Evolutionary conservation across 2,797 vertebrate genomes (phyloP).

Genomic region (Holocentrus rufus): DNA sequence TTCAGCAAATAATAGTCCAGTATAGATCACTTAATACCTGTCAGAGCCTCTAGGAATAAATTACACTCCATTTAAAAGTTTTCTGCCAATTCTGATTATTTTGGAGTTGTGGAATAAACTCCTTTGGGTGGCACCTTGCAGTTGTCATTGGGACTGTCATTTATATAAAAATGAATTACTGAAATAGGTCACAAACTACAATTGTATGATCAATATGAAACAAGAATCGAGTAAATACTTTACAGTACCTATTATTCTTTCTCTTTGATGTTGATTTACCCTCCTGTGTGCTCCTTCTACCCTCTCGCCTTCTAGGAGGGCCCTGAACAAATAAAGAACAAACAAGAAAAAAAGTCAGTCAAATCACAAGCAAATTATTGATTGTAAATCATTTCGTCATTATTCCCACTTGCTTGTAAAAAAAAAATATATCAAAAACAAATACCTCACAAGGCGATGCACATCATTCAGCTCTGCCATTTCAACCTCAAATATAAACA

Average conservation of each 20-base stretch:
- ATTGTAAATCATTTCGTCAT: not conserved
- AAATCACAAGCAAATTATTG: not conserved
- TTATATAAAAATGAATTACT: not conserved
- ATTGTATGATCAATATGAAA: constrained; percentile 11
- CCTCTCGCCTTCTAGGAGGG: constrained; percentile 91
- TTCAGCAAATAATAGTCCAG: not conserved
- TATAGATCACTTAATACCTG: not conserved
- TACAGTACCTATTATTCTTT: constrained; percentile 81
- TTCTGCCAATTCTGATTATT: too few relatives aligned
- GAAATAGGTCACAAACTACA: not conserved
- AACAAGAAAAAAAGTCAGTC: constrained; percentile 8
- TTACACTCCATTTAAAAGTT: too few relatives aligned
- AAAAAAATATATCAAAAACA: constrained; percentile 18
- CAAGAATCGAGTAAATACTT: not conserved
- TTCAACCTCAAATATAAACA: constrained; percentile 62
- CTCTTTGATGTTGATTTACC: constrained; percentile 76
- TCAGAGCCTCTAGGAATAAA: too few relatives aligned
- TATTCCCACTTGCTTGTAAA: not conserved
- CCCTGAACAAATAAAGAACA: constrained; percentile 77
- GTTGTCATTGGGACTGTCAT: too few relatives aligned
- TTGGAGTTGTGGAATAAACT: too few relatives aligned
- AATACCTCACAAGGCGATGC: constrained; percentile 70
- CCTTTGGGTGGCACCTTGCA: too few relatives aligned
- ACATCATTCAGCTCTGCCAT: constrained; percentile 77
- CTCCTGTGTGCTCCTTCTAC: constrained; percentile 81